Conservation (phyloP, 1,140 invertebrate species). For the Apis dorsata region DNA sequence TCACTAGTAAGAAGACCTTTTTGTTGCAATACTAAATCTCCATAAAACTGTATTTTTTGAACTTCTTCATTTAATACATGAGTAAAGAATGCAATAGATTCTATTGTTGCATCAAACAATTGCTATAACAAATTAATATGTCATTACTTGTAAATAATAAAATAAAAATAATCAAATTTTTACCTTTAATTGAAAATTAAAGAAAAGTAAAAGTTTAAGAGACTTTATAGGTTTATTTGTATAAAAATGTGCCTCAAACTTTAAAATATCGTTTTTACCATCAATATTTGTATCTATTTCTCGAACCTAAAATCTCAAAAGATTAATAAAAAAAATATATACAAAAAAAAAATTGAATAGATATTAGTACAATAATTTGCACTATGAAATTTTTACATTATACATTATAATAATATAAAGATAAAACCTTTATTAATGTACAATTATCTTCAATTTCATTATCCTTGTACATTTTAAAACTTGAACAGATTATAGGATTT, state of each 20-base stretch:
- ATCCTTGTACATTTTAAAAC: conserved; percentile 74
- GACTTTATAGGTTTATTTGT: conserved; percentile 76
- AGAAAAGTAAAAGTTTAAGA: conserved; percentile 81
- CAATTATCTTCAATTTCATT: conserved; percentile 76
- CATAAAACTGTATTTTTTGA: conserved; percentile 79
- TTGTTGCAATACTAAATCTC: conserved; percentile 81
- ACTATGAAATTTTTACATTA: not conserved
- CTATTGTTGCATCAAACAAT: conserved; percentile 73
- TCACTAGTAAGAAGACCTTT: conserved; percentile 78
- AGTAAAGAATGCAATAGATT: conserved; percentile 79
- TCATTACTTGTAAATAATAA: not conserved
- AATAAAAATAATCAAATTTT: not conserved
- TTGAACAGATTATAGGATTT: conserved; percentile 74
- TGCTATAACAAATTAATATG: conserved; percentile 63
- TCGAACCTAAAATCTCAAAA: conserved; percentile 75
- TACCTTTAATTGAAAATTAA: conserved; percentile 82
- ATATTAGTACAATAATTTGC: not conserved
- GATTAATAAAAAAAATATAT: conserved; percentile 20
- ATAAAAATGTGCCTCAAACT: conserved; percentile 79
- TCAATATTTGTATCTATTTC: conserved; percentile 82
- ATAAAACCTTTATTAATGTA: conserved; percentile 69
- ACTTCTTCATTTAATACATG: conserved; percentile 76
- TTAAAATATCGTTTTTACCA: conserved; percentile 79
- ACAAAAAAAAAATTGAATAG: not conserved
- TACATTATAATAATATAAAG: not conserved